Percentiles rank a stretch among this genome's conserved stretches.
Evolutionary conservation across 2,888 invertebrate species (phyloP).

Genomic region (Maniola hyperantus): DNA sequence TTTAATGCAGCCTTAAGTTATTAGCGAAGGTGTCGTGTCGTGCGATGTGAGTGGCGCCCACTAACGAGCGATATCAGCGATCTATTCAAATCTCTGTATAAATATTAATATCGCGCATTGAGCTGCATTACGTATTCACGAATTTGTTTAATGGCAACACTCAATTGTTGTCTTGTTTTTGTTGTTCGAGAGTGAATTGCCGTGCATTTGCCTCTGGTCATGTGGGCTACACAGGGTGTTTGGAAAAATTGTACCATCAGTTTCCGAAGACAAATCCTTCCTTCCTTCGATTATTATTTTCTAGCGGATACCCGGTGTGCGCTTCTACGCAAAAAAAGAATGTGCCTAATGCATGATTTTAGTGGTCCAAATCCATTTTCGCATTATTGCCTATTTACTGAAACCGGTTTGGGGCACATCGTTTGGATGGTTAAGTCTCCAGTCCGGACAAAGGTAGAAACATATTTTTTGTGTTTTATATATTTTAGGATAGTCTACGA

Average conservation of each 20-base stretch:
- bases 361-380: no score
- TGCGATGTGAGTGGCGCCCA: constrained; percentile 31
- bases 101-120: constrained; percentile 73
- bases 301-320: no score
- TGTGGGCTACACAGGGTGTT: constrained; percentile 66
- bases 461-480: no score
- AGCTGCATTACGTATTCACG: constrained; percentile 71
- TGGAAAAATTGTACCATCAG: constrained; percentile 8
- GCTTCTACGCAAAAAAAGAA: no score
- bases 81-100: constrained; percentile 76
- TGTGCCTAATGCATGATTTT: no score
- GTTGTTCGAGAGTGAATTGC: constrained; percentile 51
- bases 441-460: no score
- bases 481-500: no score
- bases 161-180: constrained; percentile 70
- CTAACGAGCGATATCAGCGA: constrained; percentile 63
- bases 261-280: background rate
- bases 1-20: background rate
- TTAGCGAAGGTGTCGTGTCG: constrained; percentile 30
- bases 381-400: no score
- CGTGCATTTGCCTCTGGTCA: constrained; percentile 63
- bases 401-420: no score
- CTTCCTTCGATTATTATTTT: background rate
- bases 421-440: no score
- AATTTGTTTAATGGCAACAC: constrained; percentile 74